A percentile compares a stretch with the other conserved stretches of the same genome.
These are phyloP conservation scores for Euzetes globulus DNA, from an alignment of 2,888 invertebrate species.

Conservation along the genomic window DNA sequence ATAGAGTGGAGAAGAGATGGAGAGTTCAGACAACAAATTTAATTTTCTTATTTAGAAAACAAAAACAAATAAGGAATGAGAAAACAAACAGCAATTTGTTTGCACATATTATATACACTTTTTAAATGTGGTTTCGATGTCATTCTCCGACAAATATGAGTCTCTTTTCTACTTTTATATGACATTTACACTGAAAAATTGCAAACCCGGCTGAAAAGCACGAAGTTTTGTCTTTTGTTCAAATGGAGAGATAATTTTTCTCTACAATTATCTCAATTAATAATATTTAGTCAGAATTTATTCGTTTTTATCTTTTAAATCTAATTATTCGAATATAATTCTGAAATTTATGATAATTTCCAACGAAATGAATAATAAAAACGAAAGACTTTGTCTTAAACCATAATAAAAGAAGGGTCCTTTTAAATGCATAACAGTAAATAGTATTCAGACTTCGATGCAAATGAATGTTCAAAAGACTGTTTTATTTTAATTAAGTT, in stretches of 20 bases:
- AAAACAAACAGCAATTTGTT: neutral
- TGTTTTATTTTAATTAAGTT: slow-evolving; percentile 2
- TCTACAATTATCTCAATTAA: neutral
- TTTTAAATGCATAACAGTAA: neutral
- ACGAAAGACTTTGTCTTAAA: neutral
- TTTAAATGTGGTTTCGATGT: neutral
- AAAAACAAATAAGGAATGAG: neutral
- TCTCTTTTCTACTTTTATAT: neutral
- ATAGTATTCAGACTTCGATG: neutral
- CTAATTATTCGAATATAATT: neutral
- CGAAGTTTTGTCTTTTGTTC: neutral
- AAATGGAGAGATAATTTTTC: neutral
- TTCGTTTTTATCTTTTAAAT: neutral
- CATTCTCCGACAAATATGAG: neutral
- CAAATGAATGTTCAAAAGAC: neutral
- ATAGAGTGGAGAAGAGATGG: neutral
- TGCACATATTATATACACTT: neutral
- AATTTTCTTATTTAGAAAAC: neutral
- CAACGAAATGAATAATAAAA: neutral
- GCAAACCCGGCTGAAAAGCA: neutral
- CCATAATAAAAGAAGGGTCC: neutral
- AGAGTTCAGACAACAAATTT: neutral
- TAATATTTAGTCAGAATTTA: neutral
- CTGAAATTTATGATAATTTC: neutral
- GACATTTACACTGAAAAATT: neutral